Percentiles rank a stretch among this genome's conserved stretches.
Evolutionary conservation across 2,888 invertebrate species (phyloP).

Genomic region (Pyrocoelia pectoralis): DNA sequence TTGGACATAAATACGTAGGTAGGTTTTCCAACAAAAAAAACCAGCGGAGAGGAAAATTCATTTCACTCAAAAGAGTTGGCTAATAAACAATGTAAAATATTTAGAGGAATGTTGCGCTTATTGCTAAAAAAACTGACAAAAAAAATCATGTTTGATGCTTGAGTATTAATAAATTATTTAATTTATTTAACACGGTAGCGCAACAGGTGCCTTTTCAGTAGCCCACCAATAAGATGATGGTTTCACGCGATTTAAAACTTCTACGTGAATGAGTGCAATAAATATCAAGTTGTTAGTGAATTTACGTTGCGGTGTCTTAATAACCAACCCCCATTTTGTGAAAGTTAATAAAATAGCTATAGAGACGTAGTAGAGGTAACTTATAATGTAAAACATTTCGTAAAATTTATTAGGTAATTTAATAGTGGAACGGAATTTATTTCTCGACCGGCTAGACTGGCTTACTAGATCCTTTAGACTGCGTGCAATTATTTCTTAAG

Average conservation of each 20-base stretch:
- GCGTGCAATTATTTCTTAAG: conserved; percentile 18
- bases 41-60: no score
- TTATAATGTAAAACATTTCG: conserved; percentile 13
- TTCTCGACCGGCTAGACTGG: conserved; percentile 18
- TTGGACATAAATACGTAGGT: no score
- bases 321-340: conserved; percentile 4
- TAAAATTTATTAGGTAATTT: conserved; percentile 27
- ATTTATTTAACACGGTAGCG: neutral
- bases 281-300: conserved; percentile 7
- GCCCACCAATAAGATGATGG: neutral
- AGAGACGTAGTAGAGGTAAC: conserved; percentile 13
- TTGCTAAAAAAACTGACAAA: no score
- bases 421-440: conserved; percentile 21
- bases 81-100: no score
- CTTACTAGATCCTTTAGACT: conserved; percentile 16
- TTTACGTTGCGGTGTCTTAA: conserved; percentile 9
- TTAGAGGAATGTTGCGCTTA: no score
- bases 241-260: neutral
- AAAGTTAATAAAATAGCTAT: conserved; percentile 15
- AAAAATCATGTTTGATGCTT: neutral
- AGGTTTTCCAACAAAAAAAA: no score
- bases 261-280: neutral
- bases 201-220: conserved; percentile 3
- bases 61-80: no score
- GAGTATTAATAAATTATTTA: neutral